These are phyloP conservation scores for Abramis brama DNA, from an alignment of 2,113 vertebrate species.

Conservation along the genomic window DNA sequence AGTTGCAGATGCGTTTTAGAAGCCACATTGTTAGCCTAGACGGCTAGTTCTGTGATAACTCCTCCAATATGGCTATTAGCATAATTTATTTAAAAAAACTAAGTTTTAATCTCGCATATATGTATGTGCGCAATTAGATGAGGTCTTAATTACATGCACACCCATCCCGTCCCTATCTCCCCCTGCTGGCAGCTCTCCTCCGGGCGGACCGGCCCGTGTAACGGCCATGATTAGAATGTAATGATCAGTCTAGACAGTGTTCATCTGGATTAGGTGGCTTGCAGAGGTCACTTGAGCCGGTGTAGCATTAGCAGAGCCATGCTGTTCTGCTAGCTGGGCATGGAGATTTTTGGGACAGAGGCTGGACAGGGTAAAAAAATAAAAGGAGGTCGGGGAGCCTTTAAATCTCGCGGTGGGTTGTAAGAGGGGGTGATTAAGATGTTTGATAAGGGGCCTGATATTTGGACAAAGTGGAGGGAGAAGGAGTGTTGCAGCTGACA, in stretches of 20 bases:
- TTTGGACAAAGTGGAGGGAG: not conserved
- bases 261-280: constrained; percentile 75
- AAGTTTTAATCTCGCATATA: not conserved
- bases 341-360: constrained; percentile 2
- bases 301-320: constrained; percentile 49
- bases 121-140: not conserved
- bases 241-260: constrained; percentile 79
- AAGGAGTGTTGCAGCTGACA: not conserved
- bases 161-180: constrained; percentile 55
- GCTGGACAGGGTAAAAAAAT: not conserved
- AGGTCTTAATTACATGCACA: constrained; percentile 67
- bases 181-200: constrained; percentile 48
- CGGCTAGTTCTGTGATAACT: not conserved
- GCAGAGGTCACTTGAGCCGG: constrained; percentile 49
- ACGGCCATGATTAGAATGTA: constrained; percentile 67
- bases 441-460: not conserved
- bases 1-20: not conserved
- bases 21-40: not conserved
- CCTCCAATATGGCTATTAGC: constrained; percentile 5
- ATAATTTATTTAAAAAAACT: constrained; percentile 22
- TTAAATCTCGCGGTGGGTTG: constrained; percentile 39
- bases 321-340: constrained; percentile 43
- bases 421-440: constrained; percentile 36
- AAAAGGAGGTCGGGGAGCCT: constrained; percentile 10
- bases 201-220: not conserved